A percentile compares a stretch with the other conserved stretches of the same genome.
phyloP scores from a whole-genome alignment of 2,113 vertebrate species.

The Mohoua ochrocephala region DNA sequence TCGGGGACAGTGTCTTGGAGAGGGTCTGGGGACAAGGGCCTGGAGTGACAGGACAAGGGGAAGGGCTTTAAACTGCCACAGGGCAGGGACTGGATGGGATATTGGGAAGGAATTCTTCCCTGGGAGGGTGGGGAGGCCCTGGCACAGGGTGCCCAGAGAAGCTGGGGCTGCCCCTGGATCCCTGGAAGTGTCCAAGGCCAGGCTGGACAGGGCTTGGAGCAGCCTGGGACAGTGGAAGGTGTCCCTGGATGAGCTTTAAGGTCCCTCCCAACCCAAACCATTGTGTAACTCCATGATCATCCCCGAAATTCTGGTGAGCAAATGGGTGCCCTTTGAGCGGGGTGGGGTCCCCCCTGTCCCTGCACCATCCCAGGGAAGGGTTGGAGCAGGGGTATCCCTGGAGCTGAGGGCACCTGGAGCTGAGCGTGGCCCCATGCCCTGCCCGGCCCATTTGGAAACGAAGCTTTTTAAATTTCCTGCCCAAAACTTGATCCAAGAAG shows the following conservation, averaged over 20 bases:
- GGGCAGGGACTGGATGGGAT: neutral
- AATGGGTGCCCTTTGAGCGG: fast-evolving
- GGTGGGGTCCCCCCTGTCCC: fast-evolving
- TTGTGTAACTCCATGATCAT: no score
- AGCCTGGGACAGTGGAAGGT: fast-evolving
- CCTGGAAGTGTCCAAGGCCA: neutral
- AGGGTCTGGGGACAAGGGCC: neutral
- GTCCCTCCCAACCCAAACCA: neutral
- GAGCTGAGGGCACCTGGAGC: neutral
- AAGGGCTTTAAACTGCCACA: fast-evolving
- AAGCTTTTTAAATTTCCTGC: neutral
- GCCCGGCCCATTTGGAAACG: neutral
- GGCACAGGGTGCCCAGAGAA: neutral
- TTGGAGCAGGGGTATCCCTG: neutral
- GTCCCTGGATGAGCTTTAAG: neutral
- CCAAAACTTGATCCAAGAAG: neutral
- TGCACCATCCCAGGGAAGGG: neutral
- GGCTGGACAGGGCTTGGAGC: neutral
- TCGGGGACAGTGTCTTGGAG: fast-evolving
- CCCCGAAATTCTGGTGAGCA: neutral
- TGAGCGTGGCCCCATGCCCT: neutral
- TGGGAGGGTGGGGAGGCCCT: fast-evolving
- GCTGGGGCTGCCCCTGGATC: neutral
- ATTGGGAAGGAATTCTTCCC: neutral
- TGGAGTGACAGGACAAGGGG: neutral